Evolutionary conservation across 1,140 invertebrate genomes (phyloP).

Genomic region (Aleiodes sp.): DNA sequence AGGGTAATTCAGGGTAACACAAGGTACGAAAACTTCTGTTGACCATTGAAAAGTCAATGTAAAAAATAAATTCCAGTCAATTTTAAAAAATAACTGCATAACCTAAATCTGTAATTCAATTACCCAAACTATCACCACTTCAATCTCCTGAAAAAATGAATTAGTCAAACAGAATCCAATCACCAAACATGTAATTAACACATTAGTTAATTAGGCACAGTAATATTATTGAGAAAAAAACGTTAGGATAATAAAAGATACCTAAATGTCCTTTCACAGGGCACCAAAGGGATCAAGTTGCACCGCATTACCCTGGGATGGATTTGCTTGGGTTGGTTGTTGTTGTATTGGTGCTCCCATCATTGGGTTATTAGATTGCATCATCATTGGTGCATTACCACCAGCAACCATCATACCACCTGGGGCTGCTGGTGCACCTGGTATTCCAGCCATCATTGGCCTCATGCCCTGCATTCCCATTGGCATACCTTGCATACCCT

Average conservation of each 20-base stretch:
- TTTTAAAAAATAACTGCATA: no score
- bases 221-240: conserved; percentile 11
- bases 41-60: no score
- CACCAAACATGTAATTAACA: not conserved
- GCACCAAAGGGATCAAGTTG: conserved; percentile 67
- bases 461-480: conserved; percentile 59
- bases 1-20: no score
- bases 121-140: no score
- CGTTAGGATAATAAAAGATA: conserved; percentile 38
- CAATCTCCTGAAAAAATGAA: not conserved
- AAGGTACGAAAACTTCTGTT: no score
- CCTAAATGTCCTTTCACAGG: conserved; percentile 61
- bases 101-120: no score
- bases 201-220: not conserved
- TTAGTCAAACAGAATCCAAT: no score
- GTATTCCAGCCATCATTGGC: conserved; percentile 58
- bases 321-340: conserved; percentile 52
- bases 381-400: conserved; percentile 54
- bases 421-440: conserved; percentile 47
- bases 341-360: conserved; percentile 54
- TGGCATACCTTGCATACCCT: conserved; percentile 62
- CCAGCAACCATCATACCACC: conserved; percentile 54
- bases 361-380: conserved; percentile 52
- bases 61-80: no score
- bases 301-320: conserved; percentile 58